Evolutionary conservation across 2,888 invertebrate genomes (phyloP), one percentile per base, ranked within the genome.

Genomic region (Agriopis marginaria): DNA sequence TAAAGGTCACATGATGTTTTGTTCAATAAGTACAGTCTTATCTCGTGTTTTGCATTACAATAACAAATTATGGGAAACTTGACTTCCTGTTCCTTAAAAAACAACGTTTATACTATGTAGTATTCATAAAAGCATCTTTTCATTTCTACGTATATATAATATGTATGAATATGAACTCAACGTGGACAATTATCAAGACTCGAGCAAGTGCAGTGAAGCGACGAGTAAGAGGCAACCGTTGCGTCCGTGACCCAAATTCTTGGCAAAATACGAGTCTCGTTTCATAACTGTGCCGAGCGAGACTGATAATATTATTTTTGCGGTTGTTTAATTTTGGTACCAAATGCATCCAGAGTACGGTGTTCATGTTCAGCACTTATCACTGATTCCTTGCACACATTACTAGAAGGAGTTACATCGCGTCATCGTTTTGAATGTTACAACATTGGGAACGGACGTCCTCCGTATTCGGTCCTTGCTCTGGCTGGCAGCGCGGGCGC

Each of bases 221-320:
- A 84, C 86, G 82, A 89, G 90, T 90, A 90, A 91, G 84, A 88
- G 89, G 89, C 87, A 86, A 87, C 86, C 84, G 86, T 80, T 84
- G 85, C 86, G 88, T 89, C 88, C 90, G 79, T 91, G 90, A 90
- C 90, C 90, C 85, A 89, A 89, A 91, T 91, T 87, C 88, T 88
- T 88, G 79, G 87, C 84, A 86, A 87, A 90, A 87, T 86, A 85
- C 84, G 83, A 83, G 82, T 86, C 86, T 86, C 82, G 80, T 87
- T 88, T 87, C 84, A 85, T 87, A 86, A 88, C 82, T 81, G 82
- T 83, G 84, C 80, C 68, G 77, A 81, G 79, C 68, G 77, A 81
- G 79, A 63, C 80, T 80, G 77, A 81, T 81, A 81, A 79, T 77
- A 77, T 82, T 83, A 79, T 80, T 84, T 61, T 81, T 82, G 79